Conservation (phyloP, 2,888 invertebrate genomes). For the Leptinotarsa tumamoca region DNA sequence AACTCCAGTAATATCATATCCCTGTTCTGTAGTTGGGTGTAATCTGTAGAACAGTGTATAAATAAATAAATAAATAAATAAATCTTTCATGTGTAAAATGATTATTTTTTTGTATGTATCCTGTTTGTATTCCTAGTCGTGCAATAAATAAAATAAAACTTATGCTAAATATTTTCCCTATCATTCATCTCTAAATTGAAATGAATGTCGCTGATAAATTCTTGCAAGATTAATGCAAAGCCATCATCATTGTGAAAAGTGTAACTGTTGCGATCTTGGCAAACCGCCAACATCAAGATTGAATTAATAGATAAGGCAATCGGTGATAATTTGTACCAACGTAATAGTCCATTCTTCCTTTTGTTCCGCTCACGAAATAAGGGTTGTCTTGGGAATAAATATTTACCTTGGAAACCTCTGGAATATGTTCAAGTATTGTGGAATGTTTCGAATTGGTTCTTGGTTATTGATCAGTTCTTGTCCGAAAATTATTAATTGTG, state of each 20-base stretch:
- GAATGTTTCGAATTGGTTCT: slow-evolving; percentile 28
- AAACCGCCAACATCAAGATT: slow-evolving; percentile 8
- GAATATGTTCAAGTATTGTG: slow-evolving; percentile 22
- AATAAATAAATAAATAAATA: no score
- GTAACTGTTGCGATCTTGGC: slow-evolving; percentile 6
- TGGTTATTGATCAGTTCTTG: slow-evolving; percentile 26
- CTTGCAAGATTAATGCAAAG: not conserved
- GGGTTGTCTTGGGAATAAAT: slow-evolving; percentile 45
- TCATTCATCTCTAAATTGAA: not conserved
- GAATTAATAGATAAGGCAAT: slow-evolving; percentile 9
- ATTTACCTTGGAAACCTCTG: slow-evolving; percentile 48
- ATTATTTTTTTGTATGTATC: no score
- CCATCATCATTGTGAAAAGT: not conserved
- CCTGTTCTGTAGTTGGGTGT: no score
- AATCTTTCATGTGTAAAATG: no score
- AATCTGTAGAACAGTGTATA: no score
- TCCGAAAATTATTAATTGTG: not conserved
- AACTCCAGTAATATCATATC: no score
- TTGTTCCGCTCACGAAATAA: slow-evolving; percentile 30
- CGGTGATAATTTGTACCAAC: slow-evolving; percentile 37
- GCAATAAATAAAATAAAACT: no score
- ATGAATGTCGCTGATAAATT: not conserved
- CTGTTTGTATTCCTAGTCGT: no score
- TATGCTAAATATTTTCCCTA: no score
- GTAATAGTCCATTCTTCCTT: slow-evolving; percentile 31